Conservation (phyloP, 2,797 vertebrate genomes). For the Geotrypetes seraphini region DNA sequence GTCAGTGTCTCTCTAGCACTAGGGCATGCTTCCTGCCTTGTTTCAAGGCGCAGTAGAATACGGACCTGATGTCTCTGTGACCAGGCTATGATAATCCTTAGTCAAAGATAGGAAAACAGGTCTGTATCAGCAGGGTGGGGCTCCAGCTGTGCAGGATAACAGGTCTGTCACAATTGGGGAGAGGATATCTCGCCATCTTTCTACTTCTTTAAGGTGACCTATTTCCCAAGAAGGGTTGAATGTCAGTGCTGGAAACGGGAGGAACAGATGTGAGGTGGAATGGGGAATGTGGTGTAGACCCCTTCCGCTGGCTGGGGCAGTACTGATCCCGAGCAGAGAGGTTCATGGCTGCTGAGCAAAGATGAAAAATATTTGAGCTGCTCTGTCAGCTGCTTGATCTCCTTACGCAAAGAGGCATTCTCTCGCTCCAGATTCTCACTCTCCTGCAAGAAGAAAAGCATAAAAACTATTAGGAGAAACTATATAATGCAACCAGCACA, state of each 20-base stretch:
- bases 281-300: constrained; percentile 67
- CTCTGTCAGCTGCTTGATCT: constrained; percentile 86
- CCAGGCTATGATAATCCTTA: too few species aligned
- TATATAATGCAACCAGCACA: not conserved
- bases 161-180: too few species aligned
- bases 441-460: constrained; percentile 59
- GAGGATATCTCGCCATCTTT: too few species aligned
- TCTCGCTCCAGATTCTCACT: constrained; percentile 90
- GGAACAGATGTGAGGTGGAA: constrained; percentile 76
- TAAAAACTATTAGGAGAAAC: not conserved
- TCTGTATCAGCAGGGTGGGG: too few species aligned
- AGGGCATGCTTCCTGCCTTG: too few species aligned
- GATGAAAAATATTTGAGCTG: constrained; percentile 85
- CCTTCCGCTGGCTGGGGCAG: constrained; percentile 60
- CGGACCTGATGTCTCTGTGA: too few species aligned
- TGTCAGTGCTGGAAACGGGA: constrained; percentile 88
- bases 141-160: too few species aligned
- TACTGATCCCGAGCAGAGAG: constrained; percentile 65
- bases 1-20: too few species aligned
- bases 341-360: constrained; percentile 81
- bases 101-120: too few species aligned
- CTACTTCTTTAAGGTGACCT: too few species aligned
- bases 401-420: constrained; percentile 81
- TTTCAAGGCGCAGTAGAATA: too few species aligned
- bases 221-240: too few species aligned